Evolutionary conservation across 2,797 vertebrate genomes (phyloP), one percentile per base, ranked within the genome.

Genomic region (Sebastes kiyomatsui): DNA sequence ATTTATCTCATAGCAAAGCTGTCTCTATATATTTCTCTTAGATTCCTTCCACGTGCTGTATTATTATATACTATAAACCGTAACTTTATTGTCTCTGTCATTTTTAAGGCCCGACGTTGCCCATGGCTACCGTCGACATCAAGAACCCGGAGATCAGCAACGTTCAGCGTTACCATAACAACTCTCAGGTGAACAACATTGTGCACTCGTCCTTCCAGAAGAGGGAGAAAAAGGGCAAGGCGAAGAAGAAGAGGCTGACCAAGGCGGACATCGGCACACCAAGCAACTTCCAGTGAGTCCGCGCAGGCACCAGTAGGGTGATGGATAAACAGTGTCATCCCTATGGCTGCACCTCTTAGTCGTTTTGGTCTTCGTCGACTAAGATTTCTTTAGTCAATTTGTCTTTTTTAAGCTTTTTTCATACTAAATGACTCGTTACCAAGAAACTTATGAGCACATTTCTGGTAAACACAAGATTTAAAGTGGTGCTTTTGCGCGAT

Each of bases 211-310:
- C 95, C n/a, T 97, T 99, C 91, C 96, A 93, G 92, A 98, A 97
- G 96, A 93, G 92, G 82, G 93, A 95, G 90, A 98, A 98, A 82
- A 98, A 98, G 93, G 94, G 92, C 87, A 99, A 98, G 94, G 80
- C 94, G 78, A 99, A 98, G 94, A 98, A 97, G 94, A 99, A 99
- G 92, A 97, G 90, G 90, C 88, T 99, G 92, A 98, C 98, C 75
- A 99, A 99, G 93, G 96, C 97, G 7, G 99, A 99, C 94, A 99
- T 99, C 88, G 99, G 99, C 90, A 99, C 98, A 0, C 98, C 99
- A 2, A 99, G 98, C 93, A 99, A 99, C 94, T 99, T 99, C 93
- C 97, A 99, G 98, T 99, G 95, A 96, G 97, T 91, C 4, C 6
- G 18, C 20, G 1, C 14, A 6, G 52, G 28, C n/a, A 1, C 8